Evolutionary conservation across 1,140 invertebrate genomes (phyloP), one percentile per base, ranked within the genome.

Genomic region (Cepaea nemoralis): DNA sequence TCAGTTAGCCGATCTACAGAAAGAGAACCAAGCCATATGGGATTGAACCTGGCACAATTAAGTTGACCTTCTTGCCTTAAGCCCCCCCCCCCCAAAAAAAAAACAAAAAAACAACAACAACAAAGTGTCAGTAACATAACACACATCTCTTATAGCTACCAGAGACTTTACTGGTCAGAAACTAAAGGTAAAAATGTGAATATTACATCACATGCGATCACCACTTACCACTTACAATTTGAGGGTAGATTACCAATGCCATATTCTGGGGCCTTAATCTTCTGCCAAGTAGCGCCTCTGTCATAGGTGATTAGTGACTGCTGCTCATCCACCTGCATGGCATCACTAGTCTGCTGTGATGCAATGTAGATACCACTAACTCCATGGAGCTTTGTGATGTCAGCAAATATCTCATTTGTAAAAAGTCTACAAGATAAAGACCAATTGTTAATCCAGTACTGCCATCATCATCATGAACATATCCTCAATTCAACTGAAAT

Each of bases 311-410:
- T 97, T n/a, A 96, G 88, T 0, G 96, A 96, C 0, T 94, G 91
- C 40, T 91, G 90, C 16, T 86, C 83, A 33, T 86, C 83, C 0
- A 83, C n/a, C 42, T 77, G 69, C 14, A 88, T 81, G n/a, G 24
- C 14, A 14, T 45, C 67, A 39, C 77, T 55, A 14, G 85, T 87
- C 0, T 97, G 93, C 88, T 95, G 94, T 0, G 96, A 97, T 0
- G 96, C 96, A 83, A 98, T 97, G 90, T 97, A 98, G 77, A 97
- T 95, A 6, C 97, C 97, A 37, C 94, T 93, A 22, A 98, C 89
- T 14, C 96, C 96, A 88, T 96, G 94, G 0, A 98, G 95, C 89
- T 95, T 96, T 87, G 97, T 96, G 0, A 98, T 89, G 88, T 98
- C 97, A n/a, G 95, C 95, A 92, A 98, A 97, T 16, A 95, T 90